phyloP scores from a whole-genome alignment of 2,797 vertebrate species.

The Enteromius paludinosus region DNA sequence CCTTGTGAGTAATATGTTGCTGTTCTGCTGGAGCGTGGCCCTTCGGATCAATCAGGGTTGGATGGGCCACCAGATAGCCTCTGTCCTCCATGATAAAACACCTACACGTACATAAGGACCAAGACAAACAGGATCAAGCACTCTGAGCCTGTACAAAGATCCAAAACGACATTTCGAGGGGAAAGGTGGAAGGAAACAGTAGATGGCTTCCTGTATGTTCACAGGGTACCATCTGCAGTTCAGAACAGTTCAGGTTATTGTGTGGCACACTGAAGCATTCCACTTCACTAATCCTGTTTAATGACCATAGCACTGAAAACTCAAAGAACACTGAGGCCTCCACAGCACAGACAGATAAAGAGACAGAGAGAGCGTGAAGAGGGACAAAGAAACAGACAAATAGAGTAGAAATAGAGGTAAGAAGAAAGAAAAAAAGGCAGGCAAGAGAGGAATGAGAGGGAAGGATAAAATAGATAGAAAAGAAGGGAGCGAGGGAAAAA shows the following conservation, averaged over 20 bases:
- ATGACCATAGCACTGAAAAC: slow-evolving; percentile 65
- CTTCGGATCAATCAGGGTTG: slow-evolving; percentile 97
- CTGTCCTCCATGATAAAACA: slow-evolving; percentile 99
- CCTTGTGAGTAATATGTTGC: slow-evolving; percentile 99
- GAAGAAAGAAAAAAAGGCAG: slow-evolving; percentile 18
- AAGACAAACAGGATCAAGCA: slow-evolving; percentile 9
- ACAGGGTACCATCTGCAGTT: slow-evolving; percentile 46
- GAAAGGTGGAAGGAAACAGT: slow-evolving; percentile 36
- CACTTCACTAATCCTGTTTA: slow-evolving; percentile 74
- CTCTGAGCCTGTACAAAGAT: not conserved
- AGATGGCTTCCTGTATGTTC: slow-evolving; percentile 37
- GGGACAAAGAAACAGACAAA: slow-evolving; percentile 24
- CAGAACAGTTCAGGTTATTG: slow-evolving; percentile 57
- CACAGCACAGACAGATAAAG: slow-evolving; percentile 41
- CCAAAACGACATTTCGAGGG: slow-evolving; percentile 30
- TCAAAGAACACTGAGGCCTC: slow-evolving; percentile 50
- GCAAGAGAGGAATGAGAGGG: slow-evolving; percentile 10
- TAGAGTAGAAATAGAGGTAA: slow-evolving; percentile 44
- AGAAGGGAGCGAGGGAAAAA: slow-evolving; percentile 50
- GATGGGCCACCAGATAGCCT: slow-evolving; percentile 96
- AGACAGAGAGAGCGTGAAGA: slow-evolving; percentile 24
- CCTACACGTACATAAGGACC: slow-evolving; percentile 69
- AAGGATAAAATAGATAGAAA: slow-evolving; percentile 41
- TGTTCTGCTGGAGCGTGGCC: slow-evolving; percentile 96
- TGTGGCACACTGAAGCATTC: slow-evolving; percentile 54